Evolutionary conservation across 2,888 invertebrate species (phyloP), one percentile per base, ranked within the genome.

Genomic region (Melinaea menophilus): DNA sequence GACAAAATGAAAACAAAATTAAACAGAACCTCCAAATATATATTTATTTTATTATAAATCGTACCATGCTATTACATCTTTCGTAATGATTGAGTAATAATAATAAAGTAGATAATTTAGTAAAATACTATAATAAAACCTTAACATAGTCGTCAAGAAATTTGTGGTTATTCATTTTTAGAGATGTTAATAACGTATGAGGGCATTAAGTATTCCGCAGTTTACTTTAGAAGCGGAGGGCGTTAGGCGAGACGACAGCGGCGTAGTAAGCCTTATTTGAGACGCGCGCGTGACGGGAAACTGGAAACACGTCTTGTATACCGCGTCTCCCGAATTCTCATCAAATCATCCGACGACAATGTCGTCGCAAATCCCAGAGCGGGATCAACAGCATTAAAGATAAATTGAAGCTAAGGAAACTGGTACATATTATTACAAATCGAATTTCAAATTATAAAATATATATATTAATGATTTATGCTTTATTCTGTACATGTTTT

Each of bases 241-340:
- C 75, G 80, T 74, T 73, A 78, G 81, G 74, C 79, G 80, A 77
- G 79, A 79, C 70, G 72, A 67, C 71, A 69, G 74, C 82, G 83
- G 82, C 82, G 81, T 81, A 81, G 83, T 85, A 85, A 86, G 88
- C 87, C 90, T 88, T 89, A 88, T 88, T 89, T 86, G 86, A 86
- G 86, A 79, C 85, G 77, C 80, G 88, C 84, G 87, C 90, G 90
- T 90, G 89, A 90, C 89, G 78, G 79, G 90, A 90, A 90, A 90
- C 86, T 85, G 82, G 84, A 87, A 88, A 80, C 84, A 79, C 75
- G 76, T 75, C 84, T 84, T 82, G 85, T 87, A 80, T 85, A 82
- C 82, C 82, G 83, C 78, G 81, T 69, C 73, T 73, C 74, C 83
- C 80, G 83, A 85, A 86, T 87, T 88, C 88, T 87, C 89, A 88